Conservation (phyloP, 2,797 vertebrate species). For the Labeo calbasu region DNA sequence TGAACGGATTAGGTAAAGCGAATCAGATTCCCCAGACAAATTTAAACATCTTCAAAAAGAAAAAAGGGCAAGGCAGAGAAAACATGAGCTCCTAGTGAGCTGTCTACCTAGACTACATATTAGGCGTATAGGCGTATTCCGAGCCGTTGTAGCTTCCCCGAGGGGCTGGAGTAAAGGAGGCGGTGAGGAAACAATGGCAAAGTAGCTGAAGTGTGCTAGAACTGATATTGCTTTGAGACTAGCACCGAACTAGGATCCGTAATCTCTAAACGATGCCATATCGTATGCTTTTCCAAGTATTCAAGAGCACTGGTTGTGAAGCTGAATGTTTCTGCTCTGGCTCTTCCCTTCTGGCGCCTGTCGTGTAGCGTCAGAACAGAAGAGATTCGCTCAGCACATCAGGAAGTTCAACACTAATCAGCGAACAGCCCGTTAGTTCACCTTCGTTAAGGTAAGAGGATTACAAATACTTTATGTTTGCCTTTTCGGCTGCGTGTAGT, state of each 20-base stretch:
- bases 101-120: not conserved
- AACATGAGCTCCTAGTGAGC: not conserved
- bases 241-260: not conserved
- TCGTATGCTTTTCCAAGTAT: not conserved
- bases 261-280: not conserved
- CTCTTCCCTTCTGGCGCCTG: slow-evolving; percentile 31
- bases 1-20: not conserved
- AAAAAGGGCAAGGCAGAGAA: not conserved
- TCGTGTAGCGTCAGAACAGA: slow-evolving; percentile 12
- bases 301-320: not conserved
- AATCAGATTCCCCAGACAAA: not conserved
- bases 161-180: slow-evolving; percentile 15
- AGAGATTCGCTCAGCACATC: not conserved
- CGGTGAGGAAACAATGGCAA: slow-evolving; percentile 18
- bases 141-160: not conserved
- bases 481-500: not conserved
- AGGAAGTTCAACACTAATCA: slow-evolving; percentile 22
- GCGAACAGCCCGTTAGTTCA: slow-evolving; percentile 3
- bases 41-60: not conserved
- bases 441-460: not conserved
- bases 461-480: not conserved
- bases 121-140: not conserved
- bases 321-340: not conserved
- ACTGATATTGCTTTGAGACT: not conserved
- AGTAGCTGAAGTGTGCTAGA: not conserved